Evolutionary conservation across 1,140 invertebrate genomes (phyloP), one percentile per base, ranked within the genome.

Genomic region (Achroia grisella): DNA sequence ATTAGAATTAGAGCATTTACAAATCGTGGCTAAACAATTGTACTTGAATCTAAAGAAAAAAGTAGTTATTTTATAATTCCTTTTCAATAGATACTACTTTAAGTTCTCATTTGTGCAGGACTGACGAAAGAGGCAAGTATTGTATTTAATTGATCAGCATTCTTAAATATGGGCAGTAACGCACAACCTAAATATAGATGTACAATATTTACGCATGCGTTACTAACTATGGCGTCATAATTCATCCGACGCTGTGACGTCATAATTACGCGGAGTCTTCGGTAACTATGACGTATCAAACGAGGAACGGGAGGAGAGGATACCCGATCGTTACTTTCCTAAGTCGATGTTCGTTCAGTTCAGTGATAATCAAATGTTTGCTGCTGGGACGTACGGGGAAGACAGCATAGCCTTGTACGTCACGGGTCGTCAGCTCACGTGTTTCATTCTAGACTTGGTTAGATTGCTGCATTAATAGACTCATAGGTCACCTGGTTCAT

Each of bases 351-450:
- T 62, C 44, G 37, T 61, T 44, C 52, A 62, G 65, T 58, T 62
- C 67, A 70, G 60, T 69, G 67, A 70, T 66, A 72, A 62, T 75
- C 66, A 64, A 66, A 58, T 75, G 75, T 69, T 70, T 53, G 39
- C 48, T 47, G 42, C 52, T 64, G 52, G 48, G 49, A 52, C 68
- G 59, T 55, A 23, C 17, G 6, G 66, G 61, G 71, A 59, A 53
- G 53, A 15, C 13, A 37, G 6, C 35, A 14, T 37, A 64, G 71
- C 70, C 71, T 78, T 71, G 72, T 39, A 65, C 65, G 42, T 32
- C 49, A 84, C 74, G 77, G 75, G 71, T 81, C 74, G 75, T 44
- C 62, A 64, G 62, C 56, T 79, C 75, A 74, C 65, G 65, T 74
- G 63, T 57, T 56, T 52, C 33, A 53, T 32, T n/a, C n/a, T n/a